Evolutionary conservation across 2,113 vertebrate genomes (phyloP).

Genomic region (Gyps fulvus): DNA sequence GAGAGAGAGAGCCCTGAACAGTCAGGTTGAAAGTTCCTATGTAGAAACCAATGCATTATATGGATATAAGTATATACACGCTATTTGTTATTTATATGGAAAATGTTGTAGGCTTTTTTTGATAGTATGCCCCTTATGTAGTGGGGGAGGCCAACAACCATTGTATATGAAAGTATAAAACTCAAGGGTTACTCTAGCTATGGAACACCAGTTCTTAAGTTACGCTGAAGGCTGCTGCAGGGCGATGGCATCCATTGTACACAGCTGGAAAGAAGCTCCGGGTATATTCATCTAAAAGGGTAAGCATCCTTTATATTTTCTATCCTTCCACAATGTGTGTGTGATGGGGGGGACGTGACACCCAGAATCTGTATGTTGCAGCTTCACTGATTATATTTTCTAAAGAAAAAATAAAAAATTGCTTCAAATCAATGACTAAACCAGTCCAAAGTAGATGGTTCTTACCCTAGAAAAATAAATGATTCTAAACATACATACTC

Average conservation of each 20-base stretch:
- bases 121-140: too few relatives aligned
- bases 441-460: background rate
- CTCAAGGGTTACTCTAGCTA: background rate
- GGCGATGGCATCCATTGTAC: background rate
- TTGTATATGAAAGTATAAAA: background rate
- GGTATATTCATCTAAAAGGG: background rate
- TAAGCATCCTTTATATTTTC: background rate
- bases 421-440: background rate
- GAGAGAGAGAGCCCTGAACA: background rate
- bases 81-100: background rate
- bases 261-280: background rate
- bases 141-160: background rate
- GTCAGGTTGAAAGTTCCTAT: background rate
- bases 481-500: background rate
- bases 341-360: background rate
- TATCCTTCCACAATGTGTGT: background rate
- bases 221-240: background rate
- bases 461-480: background rate
- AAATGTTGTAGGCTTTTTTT: background rate
- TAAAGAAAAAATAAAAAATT: background rate
- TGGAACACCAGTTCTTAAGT: background rate
- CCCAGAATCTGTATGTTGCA: background rate
- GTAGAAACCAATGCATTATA: background rate
- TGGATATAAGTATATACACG: fast-evolving
- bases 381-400: background rate